These are phyloP conservation scores for Natator depressus DNA, from an alignment of 2,113 vertebrate species.

Conservation along the genomic window DNA sequence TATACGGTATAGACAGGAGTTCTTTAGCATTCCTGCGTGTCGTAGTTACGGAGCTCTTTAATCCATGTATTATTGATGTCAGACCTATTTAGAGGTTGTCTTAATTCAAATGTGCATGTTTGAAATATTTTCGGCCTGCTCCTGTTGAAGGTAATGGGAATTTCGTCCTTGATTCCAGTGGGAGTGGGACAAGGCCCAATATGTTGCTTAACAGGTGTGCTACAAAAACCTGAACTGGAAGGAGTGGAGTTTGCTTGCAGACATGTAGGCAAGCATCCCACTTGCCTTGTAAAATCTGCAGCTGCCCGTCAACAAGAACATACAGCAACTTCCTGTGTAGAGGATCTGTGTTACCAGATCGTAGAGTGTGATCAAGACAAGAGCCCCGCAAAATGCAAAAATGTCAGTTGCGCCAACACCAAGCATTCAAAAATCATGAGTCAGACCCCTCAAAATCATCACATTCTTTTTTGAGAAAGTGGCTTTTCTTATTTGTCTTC, in stretches of 20 bases:
- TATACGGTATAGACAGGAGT: background rate
- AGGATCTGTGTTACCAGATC: background rate
- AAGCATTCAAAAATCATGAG: background rate
- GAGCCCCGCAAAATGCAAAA: background rate
- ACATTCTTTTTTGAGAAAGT: background rate
- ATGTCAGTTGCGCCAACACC: background rate
- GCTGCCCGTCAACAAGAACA: background rate
- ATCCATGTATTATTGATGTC: background rate
- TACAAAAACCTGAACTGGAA: background rate
- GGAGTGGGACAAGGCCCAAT: background rate
- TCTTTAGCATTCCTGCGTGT: background rate
- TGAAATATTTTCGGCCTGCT: background rate
- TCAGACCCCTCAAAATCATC: background rate
- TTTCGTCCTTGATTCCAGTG: background rate
- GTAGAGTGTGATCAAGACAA: background rate
- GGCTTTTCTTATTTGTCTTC: background rate
- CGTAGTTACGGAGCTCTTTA: background rate
- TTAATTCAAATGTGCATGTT: background rate
- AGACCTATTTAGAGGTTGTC: background rate
- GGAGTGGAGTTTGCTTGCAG: accelerated
- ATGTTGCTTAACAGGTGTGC: background rate
- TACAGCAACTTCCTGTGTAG: background rate
- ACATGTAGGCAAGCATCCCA: background rate
- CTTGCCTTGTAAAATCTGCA: background rate
- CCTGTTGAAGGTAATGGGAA: background rate